Evolutionary conservation across 2,797 vertebrate species (phyloP).

Genomic region (Danio choprae): DNA sequence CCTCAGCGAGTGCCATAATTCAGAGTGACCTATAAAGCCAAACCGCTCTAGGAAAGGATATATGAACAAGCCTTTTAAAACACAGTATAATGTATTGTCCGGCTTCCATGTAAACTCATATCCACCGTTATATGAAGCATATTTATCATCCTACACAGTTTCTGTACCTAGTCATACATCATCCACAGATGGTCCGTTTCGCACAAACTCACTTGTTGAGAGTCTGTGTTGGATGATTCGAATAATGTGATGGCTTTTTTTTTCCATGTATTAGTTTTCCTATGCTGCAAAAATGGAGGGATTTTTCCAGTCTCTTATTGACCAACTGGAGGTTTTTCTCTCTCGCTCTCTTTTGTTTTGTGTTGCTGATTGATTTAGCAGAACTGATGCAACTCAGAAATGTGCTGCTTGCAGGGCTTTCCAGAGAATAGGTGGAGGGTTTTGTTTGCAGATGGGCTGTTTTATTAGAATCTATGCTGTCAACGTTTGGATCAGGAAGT

Average conservation of each 20-base stretch:
- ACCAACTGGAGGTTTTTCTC: slow-evolving; percentile 23
- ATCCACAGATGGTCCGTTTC: neutral
- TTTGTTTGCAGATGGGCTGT: slow-evolving; percentile 29
- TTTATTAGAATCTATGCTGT: slow-evolving; percentile 45
- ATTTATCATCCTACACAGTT: slow-evolving; percentile 41
- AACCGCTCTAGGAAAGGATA: neutral
- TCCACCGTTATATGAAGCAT: slow-evolving; percentile 16
- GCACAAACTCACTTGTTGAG: neutral
- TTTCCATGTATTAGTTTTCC: slow-evolving; percentile 55
- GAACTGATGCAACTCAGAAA: slow-evolving; percentile 21
- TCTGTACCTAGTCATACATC: slow-evolving; percentile 27
- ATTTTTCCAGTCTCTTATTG: slow-evolving; percentile 35
- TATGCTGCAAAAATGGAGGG: slow-evolving; percentile 30
- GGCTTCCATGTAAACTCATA: slow-evolving; percentile 10
- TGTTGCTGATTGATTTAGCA: slow-evolving; percentile 21
- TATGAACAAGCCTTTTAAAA: slow-evolving; percentile 2
- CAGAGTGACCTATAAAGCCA: slow-evolving; percentile 31
- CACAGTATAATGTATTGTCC: slow-evolving; percentile 36
- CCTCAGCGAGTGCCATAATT: slow-evolving; percentile 31
- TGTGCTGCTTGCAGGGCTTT: slow-evolving; percentile 27
- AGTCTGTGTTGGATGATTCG: slow-evolving; percentile 14
- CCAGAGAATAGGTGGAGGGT: slow-evolving; percentile 12
- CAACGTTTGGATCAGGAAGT: slow-evolving; percentile 48
- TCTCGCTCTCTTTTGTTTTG: slow-evolving; percentile 26
- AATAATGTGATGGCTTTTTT: slow-evolving; percentile 19